These are phyloP conservation scores for Cylindroiulus punctatus DNA, from an alignment of 2,888 invertebrate genomes.

Conservation along the genomic window DNA sequence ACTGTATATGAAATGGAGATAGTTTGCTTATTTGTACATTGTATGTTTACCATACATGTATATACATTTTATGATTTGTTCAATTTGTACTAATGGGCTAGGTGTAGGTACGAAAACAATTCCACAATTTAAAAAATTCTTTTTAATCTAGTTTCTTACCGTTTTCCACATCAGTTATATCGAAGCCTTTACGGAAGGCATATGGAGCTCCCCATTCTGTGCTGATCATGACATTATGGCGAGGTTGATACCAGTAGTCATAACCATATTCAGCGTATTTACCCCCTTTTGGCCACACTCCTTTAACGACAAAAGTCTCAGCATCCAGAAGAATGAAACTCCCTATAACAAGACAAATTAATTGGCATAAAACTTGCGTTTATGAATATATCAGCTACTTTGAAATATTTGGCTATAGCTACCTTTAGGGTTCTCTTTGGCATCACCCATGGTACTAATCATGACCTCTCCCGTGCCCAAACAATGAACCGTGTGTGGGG, in stretches of 20 bases:
- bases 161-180: conserved; percentile 67
- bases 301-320: conserved; percentile 79
- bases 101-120: no score
- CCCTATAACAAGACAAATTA: conserved; percentile 62
- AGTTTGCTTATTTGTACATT: no score
- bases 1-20: no score
- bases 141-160: neutral
- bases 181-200: conserved; percentile 76
- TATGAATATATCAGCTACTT: neutral
- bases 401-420: neutral
- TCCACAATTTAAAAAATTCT: neutral
- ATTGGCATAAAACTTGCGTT: neutral
- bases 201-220: conserved; percentile 94
- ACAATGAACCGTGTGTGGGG: conserved; percentile 95
- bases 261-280: conserved; percentile 76
- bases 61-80: no score
- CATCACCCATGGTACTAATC: conserved; percentile 94
- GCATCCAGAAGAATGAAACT: conserved; percentile 89
- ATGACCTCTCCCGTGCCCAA: conserved; percentile 91
- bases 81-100: no score
- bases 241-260: conserved; percentile 98
- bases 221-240: conserved; percentile 88
- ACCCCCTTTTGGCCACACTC: conserved; percentile 62
- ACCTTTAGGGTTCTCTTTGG: conserved; percentile 82
- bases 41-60: no score